A percentile compares a stretch with the other conserved stretches of the same genome.
Conservation (phyloP, 2,888 invertebrate species). For the Oxycera nigricornis region DNA sequence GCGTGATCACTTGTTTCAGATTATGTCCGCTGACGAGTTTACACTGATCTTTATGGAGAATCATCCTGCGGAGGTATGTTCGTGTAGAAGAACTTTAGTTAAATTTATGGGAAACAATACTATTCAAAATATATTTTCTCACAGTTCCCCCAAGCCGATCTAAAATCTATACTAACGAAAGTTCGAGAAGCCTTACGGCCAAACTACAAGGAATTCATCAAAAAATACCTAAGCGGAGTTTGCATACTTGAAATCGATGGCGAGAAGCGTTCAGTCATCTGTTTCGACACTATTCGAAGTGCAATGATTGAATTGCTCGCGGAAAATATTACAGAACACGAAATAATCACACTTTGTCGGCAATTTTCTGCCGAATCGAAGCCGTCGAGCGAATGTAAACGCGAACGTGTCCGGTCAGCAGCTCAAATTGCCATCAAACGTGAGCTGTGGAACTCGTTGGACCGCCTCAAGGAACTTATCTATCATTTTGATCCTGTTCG, state of each 20-base stretch:
- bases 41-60: constrained; percentile 87
- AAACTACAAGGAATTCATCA: constrained; percentile 78
- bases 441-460: constrained; percentile 75
- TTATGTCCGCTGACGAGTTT: constrained; percentile 85
- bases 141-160: constrained; percentile 78
- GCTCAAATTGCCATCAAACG: constrained; percentile 77
- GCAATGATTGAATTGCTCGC: constrained; percentile 73
- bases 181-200: constrained; percentile 72
- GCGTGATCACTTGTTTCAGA: constrained; percentile 78
- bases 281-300: constrained; percentile 62
- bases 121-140: constrained; percentile 15
- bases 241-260: constrained; percentile 48
- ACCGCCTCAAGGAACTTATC: constrained; percentile 68
- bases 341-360: constrained; percentile 78
- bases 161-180: constrained; percentile 75
- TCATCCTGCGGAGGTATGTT: constrained; percentile 71
- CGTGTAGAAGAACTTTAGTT: too few relatives aligned
- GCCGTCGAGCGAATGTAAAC: constrained; percentile 60
- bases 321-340: constrained; percentile 78
- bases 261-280: constrained; percentile 48
- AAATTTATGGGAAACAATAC: too few relatives aligned
- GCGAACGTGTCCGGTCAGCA: constrained; percentile 67
- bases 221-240: constrained; percentile 67
- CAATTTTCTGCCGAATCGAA: constrained; percentile 71
- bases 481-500: constrained; percentile 66